phyloP scores from a whole-genome alignment of 2,888 invertebrate species.

The Napeogenes inachia region DNA sequence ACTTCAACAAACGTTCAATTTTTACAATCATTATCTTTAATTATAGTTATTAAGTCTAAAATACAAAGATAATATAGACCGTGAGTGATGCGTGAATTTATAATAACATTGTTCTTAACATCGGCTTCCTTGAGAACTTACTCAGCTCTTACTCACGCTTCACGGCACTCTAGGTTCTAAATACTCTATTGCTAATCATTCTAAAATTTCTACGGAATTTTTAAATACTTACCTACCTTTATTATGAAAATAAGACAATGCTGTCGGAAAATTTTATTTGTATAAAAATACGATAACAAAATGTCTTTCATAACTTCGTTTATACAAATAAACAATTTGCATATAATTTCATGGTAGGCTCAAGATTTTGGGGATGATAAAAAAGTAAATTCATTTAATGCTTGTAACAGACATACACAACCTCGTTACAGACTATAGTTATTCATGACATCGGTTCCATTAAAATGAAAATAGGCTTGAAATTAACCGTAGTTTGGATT shows the following conservation, averaged over 20 bases:
- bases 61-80: not conserved
- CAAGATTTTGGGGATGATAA: not conserved
- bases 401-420: slow-evolving; percentile 11
- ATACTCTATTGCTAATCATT: not conserved
- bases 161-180: not conserved
- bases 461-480: slow-evolving; percentile 32
- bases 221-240: too few relatives aligned
- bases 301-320: not conserved
- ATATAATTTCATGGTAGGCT: not conserved
- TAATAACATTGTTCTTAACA: slow-evolving; percentile 4
- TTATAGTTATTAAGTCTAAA: not conserved
- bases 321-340: not conserved
- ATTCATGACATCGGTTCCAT: slow-evolving; percentile 21
- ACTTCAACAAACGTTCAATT: not conserved
- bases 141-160: not conserved
- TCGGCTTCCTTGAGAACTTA: slow-evolving; percentile 2
- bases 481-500: slow-evolving; percentile 31
- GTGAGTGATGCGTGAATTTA: not conserved
- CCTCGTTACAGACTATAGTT: slow-evolving; percentile 14
- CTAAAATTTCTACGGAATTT: not conserved
- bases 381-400: slow-evolving; percentile 2
- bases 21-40: not conserved
- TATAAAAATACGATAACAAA: too few relatives aligned
- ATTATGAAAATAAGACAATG: too few relatives aligned
- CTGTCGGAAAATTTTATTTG: too few relatives aligned